Conservation (phyloP, 2,888 invertebrate species). For the Catocala fraxini region DNA sequence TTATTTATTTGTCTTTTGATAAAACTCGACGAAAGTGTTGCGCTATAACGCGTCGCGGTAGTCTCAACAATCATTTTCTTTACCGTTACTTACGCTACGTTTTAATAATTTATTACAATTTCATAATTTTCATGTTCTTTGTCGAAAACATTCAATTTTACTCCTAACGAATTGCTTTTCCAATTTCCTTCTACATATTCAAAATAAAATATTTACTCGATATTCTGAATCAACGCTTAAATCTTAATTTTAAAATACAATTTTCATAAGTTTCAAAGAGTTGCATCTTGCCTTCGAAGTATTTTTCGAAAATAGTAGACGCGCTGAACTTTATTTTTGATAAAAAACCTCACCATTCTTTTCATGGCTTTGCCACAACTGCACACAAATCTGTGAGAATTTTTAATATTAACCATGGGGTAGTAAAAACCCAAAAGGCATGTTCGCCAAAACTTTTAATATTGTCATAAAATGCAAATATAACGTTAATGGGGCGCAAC, state of each 20-base stretch:
- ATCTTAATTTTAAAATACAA: constrained; percentile 56
- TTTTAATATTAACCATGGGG: constrained; percentile 65
- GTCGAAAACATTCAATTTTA: constrained; percentile 51
- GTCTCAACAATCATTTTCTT: constrained; percentile 35
- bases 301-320: constrained; percentile 50
- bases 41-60: constrained; percentile 29
- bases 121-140: constrained; percentile 26
- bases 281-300: constrained; percentile 47
- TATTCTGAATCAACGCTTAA: constrained; percentile 59
- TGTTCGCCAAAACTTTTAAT: constrained; percentile 68
- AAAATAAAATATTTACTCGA: constrained; percentile 54
- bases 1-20: constrained; percentile 57
- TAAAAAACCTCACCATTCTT: constrained; percentile 48
- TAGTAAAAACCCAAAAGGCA: constrained; percentile 79
- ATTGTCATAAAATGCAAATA: constrained; percentile 79
- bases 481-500: constrained; percentile 76
- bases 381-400: constrained; percentile 43
- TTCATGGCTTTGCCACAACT: constrained; percentile 59
- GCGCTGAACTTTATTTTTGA: constrained; percentile 41
- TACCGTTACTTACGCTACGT: constrained; percentile 38
- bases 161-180: constrained; percentile 55
- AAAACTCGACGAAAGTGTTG: constrained; percentile 45
- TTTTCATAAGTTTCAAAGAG: constrained; percentile 59
- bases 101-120: constrained; percentile 37
- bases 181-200: constrained; percentile 47